phyloP scores from a whole-genome alignment of 2,113 vertebrate species.

The Callaeas wilsoni region DNA sequence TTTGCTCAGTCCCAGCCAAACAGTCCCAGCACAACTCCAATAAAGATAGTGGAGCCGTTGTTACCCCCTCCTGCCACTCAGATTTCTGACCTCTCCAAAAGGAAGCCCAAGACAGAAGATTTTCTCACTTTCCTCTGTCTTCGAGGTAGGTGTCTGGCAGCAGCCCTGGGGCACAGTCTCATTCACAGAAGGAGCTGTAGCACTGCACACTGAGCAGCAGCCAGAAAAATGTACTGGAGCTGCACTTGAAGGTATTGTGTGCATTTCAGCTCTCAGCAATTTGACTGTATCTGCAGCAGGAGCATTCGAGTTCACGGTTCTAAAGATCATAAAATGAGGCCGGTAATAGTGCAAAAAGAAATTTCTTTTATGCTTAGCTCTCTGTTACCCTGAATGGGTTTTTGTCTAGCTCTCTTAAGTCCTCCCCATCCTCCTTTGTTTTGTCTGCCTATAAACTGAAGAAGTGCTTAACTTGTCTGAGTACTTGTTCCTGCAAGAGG shows the following conservation, averaged over 20 bases:
- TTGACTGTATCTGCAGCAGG: background rate
- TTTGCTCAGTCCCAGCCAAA: constrained; percentile 99
- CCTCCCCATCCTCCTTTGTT: background rate
- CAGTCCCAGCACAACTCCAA: constrained; percentile 96
- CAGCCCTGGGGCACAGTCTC: background rate
- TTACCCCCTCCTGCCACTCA: constrained; percentile 86
- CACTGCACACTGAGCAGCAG: rapidly evolving
- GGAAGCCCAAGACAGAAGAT: constrained; percentile 99
- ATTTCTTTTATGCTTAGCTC: background rate
- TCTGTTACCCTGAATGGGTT: constrained; percentile 1
- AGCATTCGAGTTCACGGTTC: background rate
- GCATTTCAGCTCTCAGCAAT: background rate
- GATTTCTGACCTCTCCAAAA: constrained; percentile 95
- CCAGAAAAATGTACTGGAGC: background rate
- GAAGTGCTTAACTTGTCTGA: constrained; percentile 16
- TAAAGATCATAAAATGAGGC: background rate
- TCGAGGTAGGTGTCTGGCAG: constrained; percentile 80
- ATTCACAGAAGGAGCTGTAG: background rate
- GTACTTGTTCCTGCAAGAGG: background rate
- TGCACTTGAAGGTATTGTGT: background rate
- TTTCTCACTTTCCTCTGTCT: constrained; percentile 99
- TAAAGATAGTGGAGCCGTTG: constrained; percentile 90
- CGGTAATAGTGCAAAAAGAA: background rate
- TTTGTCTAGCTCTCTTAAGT: background rate
- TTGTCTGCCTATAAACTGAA: constrained; percentile 21